These are phyloP conservation scores for Cyphomyrus plagiostoma DNA, from an alignment of 2,113 vertebrate species.

Conservation along the genomic window DNA sequence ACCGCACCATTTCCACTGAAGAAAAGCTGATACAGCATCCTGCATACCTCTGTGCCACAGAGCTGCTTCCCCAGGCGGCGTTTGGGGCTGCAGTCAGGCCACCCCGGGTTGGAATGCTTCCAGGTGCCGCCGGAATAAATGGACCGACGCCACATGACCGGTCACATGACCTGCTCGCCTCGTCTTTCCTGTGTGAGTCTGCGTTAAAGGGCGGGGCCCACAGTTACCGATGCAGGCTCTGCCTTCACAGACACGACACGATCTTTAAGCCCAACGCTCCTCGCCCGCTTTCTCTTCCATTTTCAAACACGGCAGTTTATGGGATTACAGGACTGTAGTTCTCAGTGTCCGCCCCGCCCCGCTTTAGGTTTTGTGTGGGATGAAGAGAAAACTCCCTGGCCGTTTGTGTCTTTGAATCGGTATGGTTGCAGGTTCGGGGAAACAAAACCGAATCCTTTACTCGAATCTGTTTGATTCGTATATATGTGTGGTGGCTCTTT, in stretches of 20 bases:
- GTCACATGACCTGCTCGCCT: slow-evolving; percentile 12
- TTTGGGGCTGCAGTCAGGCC: slow-evolving; percentile 58
- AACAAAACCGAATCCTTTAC: not conserved
- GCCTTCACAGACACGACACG: not conserved
- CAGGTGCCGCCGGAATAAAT: slow-evolving; percentile 49
- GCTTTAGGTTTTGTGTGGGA: not conserved
- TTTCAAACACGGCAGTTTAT: not conserved
- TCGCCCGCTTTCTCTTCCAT: not conserved
- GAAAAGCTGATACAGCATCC: slow-evolving; percentile 32
- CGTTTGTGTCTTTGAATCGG: not conserved
- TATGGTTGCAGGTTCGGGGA: not conserved
- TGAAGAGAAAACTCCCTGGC: not conserved
- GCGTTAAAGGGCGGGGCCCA: not conserved
- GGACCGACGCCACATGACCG: slow-evolving; percentile 45
- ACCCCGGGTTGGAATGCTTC: slow-evolving; percentile 58
- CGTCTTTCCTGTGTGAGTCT: not conserved
- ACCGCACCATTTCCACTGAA: slow-evolving; percentile 25
- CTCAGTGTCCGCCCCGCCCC: not conserved
- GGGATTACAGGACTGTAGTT: not conserved
- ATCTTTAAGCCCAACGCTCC: not conserved
- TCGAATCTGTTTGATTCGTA: not conserved
- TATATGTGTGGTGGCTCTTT: not conserved
- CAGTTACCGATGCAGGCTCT: not conserved
- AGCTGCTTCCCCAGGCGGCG: slow-evolving; percentile 57
- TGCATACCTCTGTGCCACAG: slow-evolving; percentile 54